Base-by-base conservation (phyloP, 1,140 invertebrate species). In the Heterodera schachtii region DNA sequence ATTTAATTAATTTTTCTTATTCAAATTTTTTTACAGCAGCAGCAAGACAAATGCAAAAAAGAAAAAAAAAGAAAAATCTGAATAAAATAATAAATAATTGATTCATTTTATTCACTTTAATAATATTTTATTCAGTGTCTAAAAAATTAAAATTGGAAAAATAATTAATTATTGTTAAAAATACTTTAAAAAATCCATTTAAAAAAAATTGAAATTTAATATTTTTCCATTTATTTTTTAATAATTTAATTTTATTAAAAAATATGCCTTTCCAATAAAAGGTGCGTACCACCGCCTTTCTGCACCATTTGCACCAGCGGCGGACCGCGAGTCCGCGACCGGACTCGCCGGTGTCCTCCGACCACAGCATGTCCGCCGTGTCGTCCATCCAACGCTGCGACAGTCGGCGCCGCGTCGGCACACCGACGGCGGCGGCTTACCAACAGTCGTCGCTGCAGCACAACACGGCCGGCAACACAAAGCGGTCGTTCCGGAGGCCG, bases 381-480 rank as follows among this genome's bases (percentile, higher is more conserved):
- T 89, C 87, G 77, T 86, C 84, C 16, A 78, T 89, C 41, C 89
- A 86, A 64, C 80, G 87, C 19, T 84, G 85, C 67, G 88, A 89
- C 57, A 87, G 86, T 47, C 81, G 8, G 41, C 81, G 21, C 69
- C 57, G 69, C 49, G 43, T 43, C 66, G 13, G 46, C 60, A 52
- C 79, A 57, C 60, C 52, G 31, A 31, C 31, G 31, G 31, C 31
- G 31, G 31, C 31, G 31, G 31, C 31, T 1, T 1, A 31, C 31
- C 31, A 31, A 1, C 31, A 31, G 31, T 31, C 31, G 31, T 31
- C 31, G 31, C 31, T 31, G 31, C 31, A 31, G 31, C 31, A 31
- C 31, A 31, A 31, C 31, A 31, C 31, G 31, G 31, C 31, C 31
- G 31, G 0, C 31, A 31, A 1, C 31, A 31, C 31, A 31, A 69